These are phyloP conservation scores for Steatocranus sp. DNA, from an alignment of 2,797 vertebrate species.

Conservation along the genomic window DNA sequence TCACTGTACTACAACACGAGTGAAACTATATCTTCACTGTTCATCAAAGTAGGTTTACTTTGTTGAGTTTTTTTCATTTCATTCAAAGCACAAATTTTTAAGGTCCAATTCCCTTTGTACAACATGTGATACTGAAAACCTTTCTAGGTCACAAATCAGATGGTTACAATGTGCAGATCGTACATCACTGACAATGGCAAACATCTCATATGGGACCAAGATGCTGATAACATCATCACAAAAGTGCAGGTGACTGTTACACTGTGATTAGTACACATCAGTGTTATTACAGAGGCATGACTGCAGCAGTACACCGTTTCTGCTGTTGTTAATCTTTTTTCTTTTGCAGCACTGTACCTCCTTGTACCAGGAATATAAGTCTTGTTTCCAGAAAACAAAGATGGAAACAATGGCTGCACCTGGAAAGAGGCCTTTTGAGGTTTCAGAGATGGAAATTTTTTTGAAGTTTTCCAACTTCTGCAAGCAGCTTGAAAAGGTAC, in stretches of 20 bases:
- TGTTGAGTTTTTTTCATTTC: background rate
- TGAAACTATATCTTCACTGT: conserved; percentile 78
- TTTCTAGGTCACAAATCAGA: conserved; percentile 82
- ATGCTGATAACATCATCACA: conserved; percentile 62
- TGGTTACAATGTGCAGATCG: conserved; percentile 79
- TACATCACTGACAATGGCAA: conserved; percentile 80
- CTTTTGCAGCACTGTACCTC: conserved; percentile 70
- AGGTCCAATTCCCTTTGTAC: background rate
- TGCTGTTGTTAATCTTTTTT: background rate
- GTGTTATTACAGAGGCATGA: background rate
- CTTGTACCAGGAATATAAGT: conserved; percentile 79
- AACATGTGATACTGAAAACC: background rate
- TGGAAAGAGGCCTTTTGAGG: conserved; percentile 71
- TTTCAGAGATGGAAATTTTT: conserved; percentile 82
- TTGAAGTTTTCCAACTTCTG: conserved; percentile 81
- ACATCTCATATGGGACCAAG: conserved; percentile 79
- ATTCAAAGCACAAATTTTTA: background rate
- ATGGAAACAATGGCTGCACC: conserved; percentile 58
- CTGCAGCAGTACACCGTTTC: background rate
- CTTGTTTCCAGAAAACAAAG: conserved; percentile 76
- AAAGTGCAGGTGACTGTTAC: conserved; percentile 75
- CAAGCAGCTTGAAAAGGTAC: conserved; percentile 80
- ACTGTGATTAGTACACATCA: background rate
- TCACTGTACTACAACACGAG: conserved; percentile 81
- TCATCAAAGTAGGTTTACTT: conserved; percentile 74